These are phyloP conservation scores for Ictidomys tridecemlineatus DNA, from an alignment of 2,113 vertebrate genomes.

Conservation along the genomic window DNA sequence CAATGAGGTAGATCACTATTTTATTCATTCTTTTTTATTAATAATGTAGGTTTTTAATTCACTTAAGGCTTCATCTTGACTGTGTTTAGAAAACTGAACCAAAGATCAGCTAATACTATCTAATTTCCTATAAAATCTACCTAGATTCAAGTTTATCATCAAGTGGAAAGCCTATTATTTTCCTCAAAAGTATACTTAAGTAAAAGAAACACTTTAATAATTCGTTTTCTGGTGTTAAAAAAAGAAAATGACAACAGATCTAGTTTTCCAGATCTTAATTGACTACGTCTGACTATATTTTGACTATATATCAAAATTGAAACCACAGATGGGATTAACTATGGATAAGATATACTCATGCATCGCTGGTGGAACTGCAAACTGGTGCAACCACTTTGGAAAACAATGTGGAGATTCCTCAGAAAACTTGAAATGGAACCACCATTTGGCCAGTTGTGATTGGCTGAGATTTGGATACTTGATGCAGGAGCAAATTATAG, in stretches of 20 bases:
- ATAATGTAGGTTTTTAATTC: neutral
- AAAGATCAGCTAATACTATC: neutral
- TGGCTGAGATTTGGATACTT: neutral
- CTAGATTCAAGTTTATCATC: neutral
- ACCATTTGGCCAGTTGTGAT: neutral
- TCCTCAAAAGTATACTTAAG: constrained; percentile 1
- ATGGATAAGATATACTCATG: too few relatives aligned
- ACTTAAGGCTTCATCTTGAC: neutral
- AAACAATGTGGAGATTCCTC: too few relatives aligned
- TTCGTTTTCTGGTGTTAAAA: neutral
- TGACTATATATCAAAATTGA: neutral
- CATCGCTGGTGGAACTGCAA: too few relatives aligned
- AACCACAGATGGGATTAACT: neutral
- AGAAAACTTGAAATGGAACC: too few relatives aligned
- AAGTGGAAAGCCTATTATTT: constrained; percentile 16
- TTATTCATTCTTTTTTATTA: neutral
- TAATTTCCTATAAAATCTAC: neutral
- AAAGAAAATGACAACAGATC: neutral
- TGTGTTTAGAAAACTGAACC: constrained; percentile 26
- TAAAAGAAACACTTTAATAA: constrained; percentile 15
- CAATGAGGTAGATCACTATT: neutral
- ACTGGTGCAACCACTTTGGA: too few relatives aligned
- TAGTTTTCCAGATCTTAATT: neutral
- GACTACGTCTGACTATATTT: neutral
- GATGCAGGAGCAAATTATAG: neutral